Base-by-base conservation (phyloP, 2,113 vertebrate species). In the Bambusicola thoracicus region DNA sequence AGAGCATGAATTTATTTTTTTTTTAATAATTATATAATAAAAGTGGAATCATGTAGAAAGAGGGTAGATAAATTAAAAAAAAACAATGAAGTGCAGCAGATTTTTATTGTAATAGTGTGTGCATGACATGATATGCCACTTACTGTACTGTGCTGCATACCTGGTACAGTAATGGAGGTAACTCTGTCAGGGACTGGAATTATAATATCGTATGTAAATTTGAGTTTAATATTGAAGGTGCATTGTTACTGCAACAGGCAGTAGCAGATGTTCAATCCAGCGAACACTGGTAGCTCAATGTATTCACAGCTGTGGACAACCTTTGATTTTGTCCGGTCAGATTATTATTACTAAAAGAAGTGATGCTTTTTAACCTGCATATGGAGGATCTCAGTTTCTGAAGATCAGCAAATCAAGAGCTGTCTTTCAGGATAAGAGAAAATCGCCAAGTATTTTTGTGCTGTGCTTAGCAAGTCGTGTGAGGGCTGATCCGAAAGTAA, bases 381-480 rank as follows among this genome's bases (percentile, higher is more conserved):
- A 51, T 63, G 40, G 43, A 94, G 34, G 29, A 56, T 40, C 44
- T 68, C 27, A 34, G 7, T 85, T 94, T 85, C 55, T 51, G 67
- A 94, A 68, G 59, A 69, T 67, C 68, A 70, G 43, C 34, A 55
- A 92, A 68, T 67, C 44, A 85, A 80, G 68, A 66, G 32, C 46
- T 89, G 17, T 81, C 40, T 87, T 51, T 65, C 15, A 32, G 51
- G 46, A 81, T 61, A 14, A 81, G 55, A 63, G 38, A 51, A 82
- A 67, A 80, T 67, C 70, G 46, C 41, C 1, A 0, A 40, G 5
- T 70, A 14, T 53, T 87, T 93, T 59, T 77, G 41, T 87, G 32
- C 40, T 68, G 0, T 18, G 32, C 25, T 89, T 90, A 82, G 59
- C 63, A 67, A 91, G 63, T 58, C 41, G 22, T 19, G 10, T 32